A percentile compares a stretch with the other conserved stretches of the same genome.
Conservation (phyloP, 2,113 vertebrate species). For the Serinus canaria region DNA sequence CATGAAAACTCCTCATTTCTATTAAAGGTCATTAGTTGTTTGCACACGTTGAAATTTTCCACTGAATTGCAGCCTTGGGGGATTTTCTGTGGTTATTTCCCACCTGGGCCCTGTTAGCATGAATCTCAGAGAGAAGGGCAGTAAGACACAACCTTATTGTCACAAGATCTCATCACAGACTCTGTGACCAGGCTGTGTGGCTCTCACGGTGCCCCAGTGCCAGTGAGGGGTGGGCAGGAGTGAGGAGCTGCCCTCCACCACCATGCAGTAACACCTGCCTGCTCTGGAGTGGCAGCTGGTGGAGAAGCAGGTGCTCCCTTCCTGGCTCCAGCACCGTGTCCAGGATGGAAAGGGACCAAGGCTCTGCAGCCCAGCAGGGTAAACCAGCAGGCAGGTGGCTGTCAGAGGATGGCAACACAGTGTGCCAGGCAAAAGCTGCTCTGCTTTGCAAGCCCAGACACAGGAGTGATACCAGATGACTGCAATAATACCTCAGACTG, state of each 20-base stretch:
- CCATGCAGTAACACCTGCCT: accelerated
- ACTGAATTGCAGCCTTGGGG: neutral
- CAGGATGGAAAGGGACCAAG: neutral
- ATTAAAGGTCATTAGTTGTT: neutral
- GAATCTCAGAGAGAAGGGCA: neutral
- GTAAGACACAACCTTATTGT: neutral
- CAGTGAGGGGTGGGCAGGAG: neutral
- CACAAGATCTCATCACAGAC: neutral
- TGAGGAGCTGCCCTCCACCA: neutral
- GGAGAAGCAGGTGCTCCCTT: neutral
- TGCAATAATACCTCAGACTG: neutral
- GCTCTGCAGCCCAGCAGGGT: neutral
- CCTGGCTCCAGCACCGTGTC: neutral
- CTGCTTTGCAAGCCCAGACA: neutral
- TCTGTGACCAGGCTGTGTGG: neutral
- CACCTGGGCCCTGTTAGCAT: neutral
- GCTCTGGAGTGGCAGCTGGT: accelerated
- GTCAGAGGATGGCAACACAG: neutral
- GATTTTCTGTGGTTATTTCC: slow-evolving; percentile 9
- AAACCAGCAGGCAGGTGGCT: neutral
- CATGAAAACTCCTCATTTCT: neutral
- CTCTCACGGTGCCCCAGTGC: neutral
- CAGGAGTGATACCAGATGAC: neutral
- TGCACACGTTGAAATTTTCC: neutral
- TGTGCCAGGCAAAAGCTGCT: neutral